Evolutionary conservation across 2,888 invertebrate species (phyloP).

Genomic region (Emmelina monodactyla): DNA sequence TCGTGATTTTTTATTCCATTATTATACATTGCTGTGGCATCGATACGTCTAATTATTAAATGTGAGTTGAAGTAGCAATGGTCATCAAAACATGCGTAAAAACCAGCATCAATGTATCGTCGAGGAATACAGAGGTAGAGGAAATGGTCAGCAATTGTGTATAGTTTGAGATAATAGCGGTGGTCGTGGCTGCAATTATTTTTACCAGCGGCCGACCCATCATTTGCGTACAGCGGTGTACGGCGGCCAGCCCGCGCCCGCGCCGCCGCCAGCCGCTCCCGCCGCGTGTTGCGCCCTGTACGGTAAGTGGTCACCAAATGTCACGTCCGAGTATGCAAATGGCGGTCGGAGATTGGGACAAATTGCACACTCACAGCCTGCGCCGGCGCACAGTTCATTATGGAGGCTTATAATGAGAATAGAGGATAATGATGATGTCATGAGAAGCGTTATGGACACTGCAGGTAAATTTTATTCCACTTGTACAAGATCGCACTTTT

Average conservation of each 20-base stretch:
- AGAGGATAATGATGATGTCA: too few relatives aligned
- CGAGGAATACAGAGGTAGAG: constrained; percentile 15
- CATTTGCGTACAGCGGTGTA: constrained; percentile 44
- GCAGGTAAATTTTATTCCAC: too few relatives aligned
- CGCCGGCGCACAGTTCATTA: too few relatives aligned
- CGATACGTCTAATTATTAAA: too few relatives aligned
- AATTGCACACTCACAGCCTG: background rate
- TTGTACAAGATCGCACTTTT: too few relatives aligned
- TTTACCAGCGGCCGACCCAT: constrained; percentile 31
- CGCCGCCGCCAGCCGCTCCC: constrained; percentile 4
- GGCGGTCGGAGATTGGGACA: background rate
- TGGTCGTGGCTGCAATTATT: constrained; percentile 49
- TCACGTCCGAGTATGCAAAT: background rate
- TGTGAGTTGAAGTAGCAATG: too few relatives aligned
- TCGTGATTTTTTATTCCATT: too few relatives aligned
- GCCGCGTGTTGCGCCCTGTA: constrained; percentile 1
- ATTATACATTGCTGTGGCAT: too few relatives aligned
- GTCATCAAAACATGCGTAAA: too few relatives aligned
- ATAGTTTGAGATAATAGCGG: constrained; percentile 47
- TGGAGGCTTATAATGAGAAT: too few relatives aligned
- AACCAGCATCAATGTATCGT: too few relatives aligned
- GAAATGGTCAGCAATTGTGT: constrained; percentile 43
- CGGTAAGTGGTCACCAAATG: background rate
- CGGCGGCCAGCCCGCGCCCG: constrained; percentile 8
- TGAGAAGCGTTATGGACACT: too few relatives aligned